phyloP scores from a whole-genome alignment of 1,140 invertebrate species.

The Oryzaephilus surinamensis region DNA sequence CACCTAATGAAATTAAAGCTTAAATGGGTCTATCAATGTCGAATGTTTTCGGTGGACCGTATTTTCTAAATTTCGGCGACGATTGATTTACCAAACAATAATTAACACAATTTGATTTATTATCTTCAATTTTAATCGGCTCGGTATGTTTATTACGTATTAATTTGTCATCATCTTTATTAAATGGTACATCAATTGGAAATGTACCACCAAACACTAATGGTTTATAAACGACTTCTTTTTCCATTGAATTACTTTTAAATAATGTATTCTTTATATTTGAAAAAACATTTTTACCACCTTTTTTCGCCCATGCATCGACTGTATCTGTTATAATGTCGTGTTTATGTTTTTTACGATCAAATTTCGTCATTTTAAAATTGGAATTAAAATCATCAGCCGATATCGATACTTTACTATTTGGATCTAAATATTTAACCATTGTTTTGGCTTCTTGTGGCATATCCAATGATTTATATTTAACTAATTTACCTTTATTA shows the following conservation, averaged over 20 bases:
- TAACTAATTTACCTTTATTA: constrained; percentile 26
- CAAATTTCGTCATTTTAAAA: constrained; percentile 17
- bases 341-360: constrained; percentile 30
- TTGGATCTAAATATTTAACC: constrained; percentile 23
- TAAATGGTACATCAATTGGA: constrained; percentile 59
- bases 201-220: constrained; percentile 71
- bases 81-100: constrained; percentile 3
- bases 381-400: constrained; percentile 28
- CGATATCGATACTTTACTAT: constrained; percentile 29
- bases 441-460: constrained; percentile 21
- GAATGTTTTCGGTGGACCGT: constrained; percentile 44
- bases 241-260: constrained; percentile 19
- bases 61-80: constrained; percentile 30
- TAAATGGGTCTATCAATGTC: constrained; percentile 49
- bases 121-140: constrained; percentile 8
- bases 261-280: constrained; percentile 32
- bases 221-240: constrained; percentile 43
- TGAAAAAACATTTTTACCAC: constrained; percentile 27
- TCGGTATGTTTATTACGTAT: constrained; percentile 1
- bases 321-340: constrained; percentile 50
- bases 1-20: too few relatives aligned
- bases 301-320: constrained; percentile 44
- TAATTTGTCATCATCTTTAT: constrained; percentile 26
- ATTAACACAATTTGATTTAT: too few relatives aligned
- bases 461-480: constrained; percentile 32